phyloP scores from a whole-genome alignment of 1,140 invertebrate species.

The Trichomalopsis sarcophagae region DNA sequence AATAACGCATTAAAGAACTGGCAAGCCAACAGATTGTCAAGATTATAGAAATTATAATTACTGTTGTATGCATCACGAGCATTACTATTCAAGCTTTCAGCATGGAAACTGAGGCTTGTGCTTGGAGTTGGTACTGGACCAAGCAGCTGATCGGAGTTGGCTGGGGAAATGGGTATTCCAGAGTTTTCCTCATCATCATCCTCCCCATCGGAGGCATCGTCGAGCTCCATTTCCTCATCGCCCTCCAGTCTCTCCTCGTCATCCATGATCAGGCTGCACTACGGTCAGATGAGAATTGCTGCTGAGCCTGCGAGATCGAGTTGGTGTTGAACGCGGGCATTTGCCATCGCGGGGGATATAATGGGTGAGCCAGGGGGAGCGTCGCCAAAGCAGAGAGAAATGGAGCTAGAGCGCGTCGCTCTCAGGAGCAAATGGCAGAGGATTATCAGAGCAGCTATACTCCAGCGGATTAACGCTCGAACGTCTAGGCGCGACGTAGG shows the following conservation, averaged over 20 bases:
- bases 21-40: neutral
- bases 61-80: slow-evolving; percentile 47
- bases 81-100: slow-evolving; percentile 43
- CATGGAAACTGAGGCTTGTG: slow-evolving; percentile 59
- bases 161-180: slow-evolving; percentile 71
- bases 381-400: neutral
- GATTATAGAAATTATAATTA: neutral
- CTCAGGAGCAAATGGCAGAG: neutral
- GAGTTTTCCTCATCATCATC: slow-evolving; percentile 69
- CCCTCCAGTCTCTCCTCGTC: slow-evolving; percentile 73
- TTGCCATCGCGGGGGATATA: neutral
- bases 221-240: slow-evolving; percentile 75
- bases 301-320: slow-evolving; percentile 14
- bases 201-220: slow-evolving; percentile 73
- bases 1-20: slow-evolving; percentile 19
- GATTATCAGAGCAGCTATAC: neutral
- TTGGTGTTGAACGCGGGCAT: neutral
- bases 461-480: slow-evolving; percentile 6
- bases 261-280: slow-evolving; percentile 67
- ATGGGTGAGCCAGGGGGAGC: neutral
- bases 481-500: neutral
- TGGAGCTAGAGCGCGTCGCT: neutral
- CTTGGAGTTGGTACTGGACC: slow-evolving; percentile 66
- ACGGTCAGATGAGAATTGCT: slow-evolving; percentile 9
- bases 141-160: slow-evolving; percentile 72